A percentile compares a stretch with the other conserved stretches of the same genome.
Conservation (phyloP, 2,797 vertebrate genomes). For the Nannoperca obscura region DNA sequence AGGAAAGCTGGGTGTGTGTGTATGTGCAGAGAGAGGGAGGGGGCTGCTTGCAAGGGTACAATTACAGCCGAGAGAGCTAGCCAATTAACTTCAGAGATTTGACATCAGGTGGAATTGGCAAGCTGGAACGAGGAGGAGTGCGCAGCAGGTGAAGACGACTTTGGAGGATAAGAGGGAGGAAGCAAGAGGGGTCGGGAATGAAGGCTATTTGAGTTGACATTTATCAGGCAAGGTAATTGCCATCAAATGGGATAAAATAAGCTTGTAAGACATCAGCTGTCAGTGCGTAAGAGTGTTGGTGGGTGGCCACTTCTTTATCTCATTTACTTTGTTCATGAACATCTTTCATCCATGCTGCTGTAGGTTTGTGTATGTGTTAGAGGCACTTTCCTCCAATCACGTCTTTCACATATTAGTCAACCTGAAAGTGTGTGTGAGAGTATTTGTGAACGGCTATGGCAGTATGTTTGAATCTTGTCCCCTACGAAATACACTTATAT, state of each 20-base stretch:
- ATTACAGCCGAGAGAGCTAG: constrained; percentile 17
- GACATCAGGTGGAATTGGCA: constrained; percentile 43
- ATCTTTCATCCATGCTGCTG: constrained; percentile 10
- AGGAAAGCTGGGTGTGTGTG: constrained; percentile 10
- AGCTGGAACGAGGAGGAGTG: constrained; percentile 3
- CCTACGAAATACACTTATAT: neutral
- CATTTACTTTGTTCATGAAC: constrained; percentile 56
- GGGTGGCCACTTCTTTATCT: constrained; percentile 64
- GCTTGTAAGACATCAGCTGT: constrained; percentile 63
- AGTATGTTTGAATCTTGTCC: constrained; percentile 5
- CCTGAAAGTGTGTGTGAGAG: constrained; percentile 2
- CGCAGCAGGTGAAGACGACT: constrained; percentile 41
- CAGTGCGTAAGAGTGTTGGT: constrained; percentile 27
- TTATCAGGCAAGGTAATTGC: constrained; percentile 65
- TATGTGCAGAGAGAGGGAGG: neutral
- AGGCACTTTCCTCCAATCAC: constrained; percentile 27
- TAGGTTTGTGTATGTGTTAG: neutral
- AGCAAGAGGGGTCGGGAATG: neutral
- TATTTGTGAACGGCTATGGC: neutral
- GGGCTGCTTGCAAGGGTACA: neutral
- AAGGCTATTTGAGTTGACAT: constrained; percentile 61
- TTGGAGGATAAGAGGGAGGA: neutral
- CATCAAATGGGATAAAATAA: constrained; percentile 62
- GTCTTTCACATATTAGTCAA: constrained; percentile 49
- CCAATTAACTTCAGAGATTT: constrained; percentile 47